These are phyloP conservation scores for Syngnathus rostellatus DNA, from an alignment of 2,797 vertebrate genomes.

Conservation along the genomic window DNA sequence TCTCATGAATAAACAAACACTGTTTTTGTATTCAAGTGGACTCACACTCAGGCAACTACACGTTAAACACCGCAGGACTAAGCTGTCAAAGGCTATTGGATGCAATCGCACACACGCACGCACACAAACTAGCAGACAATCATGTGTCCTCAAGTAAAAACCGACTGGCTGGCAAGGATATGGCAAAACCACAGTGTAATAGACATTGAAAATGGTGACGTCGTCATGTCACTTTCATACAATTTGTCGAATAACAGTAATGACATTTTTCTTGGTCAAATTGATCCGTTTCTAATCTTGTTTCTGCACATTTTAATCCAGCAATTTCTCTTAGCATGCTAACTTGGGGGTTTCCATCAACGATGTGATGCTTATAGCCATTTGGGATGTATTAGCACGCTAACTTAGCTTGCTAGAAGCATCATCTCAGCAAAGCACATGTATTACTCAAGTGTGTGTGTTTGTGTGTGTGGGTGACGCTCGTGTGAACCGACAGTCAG, in stretches of 20 bases:
- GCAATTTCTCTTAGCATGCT: too few relatives aligned
- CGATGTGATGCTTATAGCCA: too few relatives aligned
- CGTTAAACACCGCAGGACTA: neutral
- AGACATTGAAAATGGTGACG: too few relatives aligned
- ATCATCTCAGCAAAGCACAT: neutral
- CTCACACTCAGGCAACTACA: neutral
- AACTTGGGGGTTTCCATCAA: too few relatives aligned
- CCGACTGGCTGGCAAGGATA: too few relatives aligned
- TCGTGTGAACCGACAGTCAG: neutral
- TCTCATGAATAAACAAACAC: conserved; percentile 2
- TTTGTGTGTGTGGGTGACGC: neutral
- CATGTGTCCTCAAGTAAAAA: too few relatives aligned
- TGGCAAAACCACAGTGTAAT: too few relatives aligned
- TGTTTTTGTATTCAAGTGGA: neutral
- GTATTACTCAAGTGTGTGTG: neutral
- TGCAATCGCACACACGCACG: neutral
- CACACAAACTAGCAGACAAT: neutral
- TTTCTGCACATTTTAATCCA: too few relatives aligned
- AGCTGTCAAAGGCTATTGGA: neutral
- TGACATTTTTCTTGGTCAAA: too few relatives aligned
- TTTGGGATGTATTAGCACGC: neutral
- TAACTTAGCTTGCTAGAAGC: neutral
- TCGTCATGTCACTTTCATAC: too few relatives aligned
- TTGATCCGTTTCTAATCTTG: too few relatives aligned
- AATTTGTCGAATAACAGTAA: too few relatives aligned